These are phyloP conservation scores for Callipepla squamata DNA, from an alignment of 2,113 vertebrate species.

Conservation along the genomic window DNA sequence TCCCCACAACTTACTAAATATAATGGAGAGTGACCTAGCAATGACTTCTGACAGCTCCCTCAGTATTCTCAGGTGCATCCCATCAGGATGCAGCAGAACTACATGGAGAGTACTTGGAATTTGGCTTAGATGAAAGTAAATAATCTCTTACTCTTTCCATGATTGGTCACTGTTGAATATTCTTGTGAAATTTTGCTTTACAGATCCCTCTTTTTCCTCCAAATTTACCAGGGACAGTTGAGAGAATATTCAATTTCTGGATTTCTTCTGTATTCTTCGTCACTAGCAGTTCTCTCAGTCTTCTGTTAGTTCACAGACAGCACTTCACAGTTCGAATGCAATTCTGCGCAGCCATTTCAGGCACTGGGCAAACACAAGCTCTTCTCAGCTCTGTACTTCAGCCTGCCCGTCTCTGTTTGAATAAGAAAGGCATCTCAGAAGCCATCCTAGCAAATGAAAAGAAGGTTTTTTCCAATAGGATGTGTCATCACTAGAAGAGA, in stretches of 20 bases:
- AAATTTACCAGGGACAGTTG: background rate
- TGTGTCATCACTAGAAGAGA: background rate
- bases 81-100: background rate
- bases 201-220: background rate
- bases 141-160: background rate
- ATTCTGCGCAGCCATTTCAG: background rate
- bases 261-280: background rate
- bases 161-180: background rate
- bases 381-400: background rate
- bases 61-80: no score
- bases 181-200: background rate
- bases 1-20: no score
- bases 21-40: no score
- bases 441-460: background rate
- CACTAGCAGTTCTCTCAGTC: background rate
- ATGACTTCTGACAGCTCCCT: no score
- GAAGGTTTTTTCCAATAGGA: background rate
- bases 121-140: background rate
- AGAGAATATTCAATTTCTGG: background rate
- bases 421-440: background rate
- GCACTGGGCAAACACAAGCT: background rate
- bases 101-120: background rate
- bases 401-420: background rate
- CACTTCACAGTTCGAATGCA: background rate
- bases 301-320: background rate